Percentiles rank a stretch among this genome's conserved stretches.
Evolutionary conservation across 2,797 vertebrate genomes (phyloP).

Genomic region (Lates japonicus): DNA sequence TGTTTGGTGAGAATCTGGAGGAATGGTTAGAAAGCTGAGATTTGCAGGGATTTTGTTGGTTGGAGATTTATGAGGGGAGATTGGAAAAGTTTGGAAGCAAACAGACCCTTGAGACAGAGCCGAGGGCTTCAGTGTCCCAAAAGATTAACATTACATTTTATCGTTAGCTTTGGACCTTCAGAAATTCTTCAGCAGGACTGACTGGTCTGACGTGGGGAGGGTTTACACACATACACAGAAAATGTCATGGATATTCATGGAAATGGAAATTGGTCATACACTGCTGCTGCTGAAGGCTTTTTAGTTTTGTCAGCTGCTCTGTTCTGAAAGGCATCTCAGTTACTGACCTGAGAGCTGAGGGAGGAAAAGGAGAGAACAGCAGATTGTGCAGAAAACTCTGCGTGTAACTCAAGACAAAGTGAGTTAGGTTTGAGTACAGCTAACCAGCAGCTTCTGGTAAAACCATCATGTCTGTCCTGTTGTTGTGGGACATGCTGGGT

Average conservation of each 20-base stretch:
- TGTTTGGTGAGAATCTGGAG: conserved; percentile 29
- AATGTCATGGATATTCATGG: conserved; percentile 30
- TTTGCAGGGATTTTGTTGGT: conserved; percentile 29
- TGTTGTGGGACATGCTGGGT: conserved; percentile 33
- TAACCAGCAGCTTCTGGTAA: conserved; percentile 60
- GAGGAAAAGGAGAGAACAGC: background rate
- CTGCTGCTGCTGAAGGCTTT: conserved; percentile 15
- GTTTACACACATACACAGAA: background rate
- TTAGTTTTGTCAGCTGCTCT: conserved; percentile 50
- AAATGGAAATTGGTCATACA: conserved; percentile 26
- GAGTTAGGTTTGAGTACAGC: conserved; percentile 8
- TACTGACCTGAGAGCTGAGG: background rate
- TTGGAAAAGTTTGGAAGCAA: conserved; percentile 29
- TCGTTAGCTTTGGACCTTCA: background rate
- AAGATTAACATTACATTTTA: conserved; percentile 13
- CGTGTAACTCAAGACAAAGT: conserved; percentile 13
- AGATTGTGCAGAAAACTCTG: conserved; percentile 2
- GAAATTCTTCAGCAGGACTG: background rate
- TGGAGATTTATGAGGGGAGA: conserved; percentile 43
- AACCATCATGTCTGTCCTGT: conserved; percentile 56
- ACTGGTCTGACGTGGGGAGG: background rate
- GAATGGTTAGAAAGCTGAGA: conserved; percentile 24
- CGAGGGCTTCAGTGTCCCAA: conserved; percentile 6
- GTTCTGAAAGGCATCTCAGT: conserved; percentile 33
- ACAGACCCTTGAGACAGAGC: background rate